phyloP scores from a whole-genome alignment of 2,797 vertebrate genomes.

The Alcedo quadribrachys region DNA sequence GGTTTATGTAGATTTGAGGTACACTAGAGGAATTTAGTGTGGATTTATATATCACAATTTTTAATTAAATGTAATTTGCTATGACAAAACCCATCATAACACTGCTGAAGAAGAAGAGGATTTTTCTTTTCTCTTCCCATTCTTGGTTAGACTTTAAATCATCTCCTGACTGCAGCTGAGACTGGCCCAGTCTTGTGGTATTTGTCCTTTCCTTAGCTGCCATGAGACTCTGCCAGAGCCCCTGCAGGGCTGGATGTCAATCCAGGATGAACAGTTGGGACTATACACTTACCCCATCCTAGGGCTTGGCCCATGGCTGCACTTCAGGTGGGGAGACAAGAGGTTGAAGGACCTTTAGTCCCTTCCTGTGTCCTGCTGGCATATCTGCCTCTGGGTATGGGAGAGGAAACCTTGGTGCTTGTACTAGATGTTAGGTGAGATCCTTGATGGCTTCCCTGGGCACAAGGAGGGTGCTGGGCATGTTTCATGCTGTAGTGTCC shows the following conservation, averaged over 20 bases:
- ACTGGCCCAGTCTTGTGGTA: not conserved
- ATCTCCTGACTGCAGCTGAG: not conserved
- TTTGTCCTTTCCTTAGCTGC: not conserved
- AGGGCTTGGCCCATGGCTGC: accelerated
- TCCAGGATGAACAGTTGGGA: not conserved
- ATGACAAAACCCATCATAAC: not conserved
- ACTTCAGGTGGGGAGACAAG: not conserved
- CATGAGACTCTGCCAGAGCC: not conserved
- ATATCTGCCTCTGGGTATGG: not conserved
- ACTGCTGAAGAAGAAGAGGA: not conserved
- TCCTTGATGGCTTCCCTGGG: not conserved
- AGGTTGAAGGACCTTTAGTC: not conserved
- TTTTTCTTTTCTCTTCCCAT: not conserved
- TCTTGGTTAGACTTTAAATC: not conserved
- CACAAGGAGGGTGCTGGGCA: not conserved
- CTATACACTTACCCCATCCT: accelerated
- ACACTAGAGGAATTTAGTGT: not conserved
- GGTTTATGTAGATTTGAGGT: not conserved
- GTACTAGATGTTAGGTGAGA: not conserved
- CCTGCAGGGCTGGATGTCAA: not conserved
- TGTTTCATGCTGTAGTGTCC: not conserved
- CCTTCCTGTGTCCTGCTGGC: accelerated
- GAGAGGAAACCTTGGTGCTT: not conserved
- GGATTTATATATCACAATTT: not conserved
- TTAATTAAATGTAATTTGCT: conserved; percentile 13